Base-by-base conservation (phyloP, 2,888 invertebrate genomes). In the Platycnemis pennipes region DNA sequence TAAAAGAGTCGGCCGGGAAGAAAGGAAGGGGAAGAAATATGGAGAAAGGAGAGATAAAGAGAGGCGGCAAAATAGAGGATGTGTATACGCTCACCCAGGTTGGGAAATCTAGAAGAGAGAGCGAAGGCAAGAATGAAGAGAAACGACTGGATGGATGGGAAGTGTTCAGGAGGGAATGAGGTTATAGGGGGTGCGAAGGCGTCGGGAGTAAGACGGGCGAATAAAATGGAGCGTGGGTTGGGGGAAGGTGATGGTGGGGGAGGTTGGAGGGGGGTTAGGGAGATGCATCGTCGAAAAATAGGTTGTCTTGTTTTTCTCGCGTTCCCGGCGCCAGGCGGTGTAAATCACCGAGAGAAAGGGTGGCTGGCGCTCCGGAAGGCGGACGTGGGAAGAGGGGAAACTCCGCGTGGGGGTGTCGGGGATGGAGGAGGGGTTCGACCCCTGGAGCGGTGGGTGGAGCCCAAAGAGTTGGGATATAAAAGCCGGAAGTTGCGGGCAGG, bases 241-340 rank as follows among this genome's bases (percentile, higher is more conserved):
- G 22, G 49, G 42, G 42, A 22, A 26, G 42, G 37, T 42, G 22
- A 42, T 8, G 49, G 89, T 16, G 16, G 89, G 37, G n/a, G 89
- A 45, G 19, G 42, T 46, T 22, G 19, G 45, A 49, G 49, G 49
- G 13, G 49, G 49, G 49, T 49, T 77, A 0, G 31, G 69, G 69
- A 37, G 69, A 37, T 31, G 69, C 69, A 77, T 77, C 69, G 69
- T 77, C 69, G 37, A 77, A 89, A 89, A 56, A 63, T 63, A 91
- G 63, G 91, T 44, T 42, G 37, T 22, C 91, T 56, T 91, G 91
- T 91, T 91, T 88, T 69, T 63, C 91, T 44, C 91, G 63, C 91
- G 49, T 49, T 53, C 31, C 53, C 88, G 5, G 53, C 22, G 89
- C 56, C 89, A 56, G 56, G 53, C 42, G 91, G 91, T 44, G 91